phyloP scores from a whole-genome alignment of 2,888 invertebrate species.

The Diarsia mendica region DNA sequence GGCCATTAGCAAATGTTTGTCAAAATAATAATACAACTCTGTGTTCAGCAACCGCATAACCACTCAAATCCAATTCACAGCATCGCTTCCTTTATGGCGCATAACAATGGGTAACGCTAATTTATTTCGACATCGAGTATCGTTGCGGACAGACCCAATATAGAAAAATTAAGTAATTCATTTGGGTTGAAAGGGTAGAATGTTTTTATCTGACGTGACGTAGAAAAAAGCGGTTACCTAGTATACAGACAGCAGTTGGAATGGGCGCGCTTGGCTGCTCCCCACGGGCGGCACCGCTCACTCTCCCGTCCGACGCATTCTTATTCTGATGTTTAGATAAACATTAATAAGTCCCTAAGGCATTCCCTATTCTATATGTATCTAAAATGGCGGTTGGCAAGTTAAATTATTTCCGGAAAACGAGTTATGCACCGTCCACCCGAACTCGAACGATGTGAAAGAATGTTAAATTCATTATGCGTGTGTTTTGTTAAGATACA shows the following conservation, averaged over 20 bases:
- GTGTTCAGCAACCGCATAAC: slow-evolving; percentile 75
- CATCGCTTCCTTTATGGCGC: slow-evolving; percentile 74
- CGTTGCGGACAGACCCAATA: slow-evolving; percentile 80
- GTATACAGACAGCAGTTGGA: slow-evolving; percentile 80
- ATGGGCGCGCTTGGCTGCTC: slow-evolving; percentile 84
- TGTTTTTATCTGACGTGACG: slow-evolving; percentile 87
- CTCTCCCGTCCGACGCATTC: slow-evolving; percentile 81
- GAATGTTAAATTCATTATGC: slow-evolving; percentile 83
- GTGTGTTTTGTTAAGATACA: slow-evolving; percentile 80
- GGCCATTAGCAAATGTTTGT: slow-evolving; percentile 72
- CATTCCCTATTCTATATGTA: slow-evolving; percentile 77
- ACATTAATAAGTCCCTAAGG: slow-evolving; percentile 83
- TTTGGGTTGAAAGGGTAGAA: slow-evolving; percentile 87
- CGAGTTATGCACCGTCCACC: slow-evolving; percentile 77
- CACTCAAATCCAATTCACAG: slow-evolving; percentile 78
- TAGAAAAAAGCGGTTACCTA: slow-evolving; percentile 84
- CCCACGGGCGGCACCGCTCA: slow-evolving; percentile 79
- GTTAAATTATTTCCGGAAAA: slow-evolving; percentile 87
- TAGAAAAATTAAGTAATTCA: slow-evolving; percentile 89
- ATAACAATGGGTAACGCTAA: slow-evolving; percentile 82
- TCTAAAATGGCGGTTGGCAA: slow-evolving; percentile 81
- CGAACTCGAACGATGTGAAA: slow-evolving; percentile 78
- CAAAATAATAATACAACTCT: slow-evolving; percentile 72
- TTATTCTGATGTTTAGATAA: slow-evolving; percentile 88
- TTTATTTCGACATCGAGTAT: slow-evolving; percentile 85